phyloP scores from a whole-genome alignment of 2,888 invertebrate genomes.

The Agrochola lychnidis region DNA sequence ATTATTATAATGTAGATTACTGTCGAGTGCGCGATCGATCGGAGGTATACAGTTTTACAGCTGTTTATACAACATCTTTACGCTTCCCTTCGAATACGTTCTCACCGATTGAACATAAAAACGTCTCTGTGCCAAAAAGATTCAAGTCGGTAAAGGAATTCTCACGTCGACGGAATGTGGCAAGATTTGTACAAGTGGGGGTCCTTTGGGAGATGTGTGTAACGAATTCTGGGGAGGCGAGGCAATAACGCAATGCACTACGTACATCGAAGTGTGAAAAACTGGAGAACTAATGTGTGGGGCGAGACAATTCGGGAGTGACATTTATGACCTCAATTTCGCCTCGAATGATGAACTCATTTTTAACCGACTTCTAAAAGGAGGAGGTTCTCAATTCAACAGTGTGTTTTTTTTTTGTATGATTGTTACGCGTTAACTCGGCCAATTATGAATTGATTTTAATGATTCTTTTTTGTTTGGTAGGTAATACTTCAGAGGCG shows the following conservation, averaged over 20 bases:
- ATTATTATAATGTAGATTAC: constrained; percentile 59
- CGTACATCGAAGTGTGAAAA: constrained; percentile 52
- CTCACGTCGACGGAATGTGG: constrained; percentile 76
- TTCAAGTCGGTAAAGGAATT: constrained; percentile 75
- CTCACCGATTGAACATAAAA: constrained; percentile 79
- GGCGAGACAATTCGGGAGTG: not conserved
- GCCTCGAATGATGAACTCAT: not conserved
- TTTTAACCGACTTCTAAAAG: no score
- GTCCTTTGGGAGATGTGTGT: constrained; percentile 71
- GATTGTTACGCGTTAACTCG: no score
- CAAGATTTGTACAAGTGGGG: constrained; percentile 78
- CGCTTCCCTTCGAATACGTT: constrained; percentile 74
- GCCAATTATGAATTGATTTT: no score
- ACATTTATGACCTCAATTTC: not conserved
- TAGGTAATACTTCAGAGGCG: no score
- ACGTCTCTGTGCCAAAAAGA: constrained; percentile 77
- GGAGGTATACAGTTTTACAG: constrained; percentile 61
- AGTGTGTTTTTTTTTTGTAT: no score
- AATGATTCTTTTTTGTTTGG: no score
- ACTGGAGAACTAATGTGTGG: not conserved
- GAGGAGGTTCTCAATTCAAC: no score
- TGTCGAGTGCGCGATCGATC: constrained; percentile 46
- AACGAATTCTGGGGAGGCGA: constrained; percentile 70
- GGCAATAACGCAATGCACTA: constrained; percentile 73
- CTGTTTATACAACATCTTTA: constrained; percentile 73